These are phyloP conservation scores for Tichodroma muraria DNA, from an alignment of 2,113 vertebrate species.

Conservation along the genomic window DNA sequence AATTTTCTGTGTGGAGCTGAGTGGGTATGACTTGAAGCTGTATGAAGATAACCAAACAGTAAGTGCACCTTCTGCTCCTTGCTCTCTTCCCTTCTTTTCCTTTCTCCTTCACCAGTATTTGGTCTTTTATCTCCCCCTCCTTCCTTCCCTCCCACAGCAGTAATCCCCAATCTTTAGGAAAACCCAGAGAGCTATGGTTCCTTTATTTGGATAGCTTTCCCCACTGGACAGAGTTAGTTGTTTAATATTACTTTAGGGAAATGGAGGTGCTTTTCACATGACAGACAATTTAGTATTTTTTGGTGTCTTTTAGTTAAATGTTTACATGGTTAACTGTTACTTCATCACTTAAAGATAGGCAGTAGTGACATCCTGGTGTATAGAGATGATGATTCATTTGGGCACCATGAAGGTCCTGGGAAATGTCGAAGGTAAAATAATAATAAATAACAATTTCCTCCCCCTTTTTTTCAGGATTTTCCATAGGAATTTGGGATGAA, in stretches of 20 bases:
- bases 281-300: not conserved
- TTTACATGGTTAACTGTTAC: not conserved
- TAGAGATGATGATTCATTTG: not conserved
- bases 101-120: not conserved
- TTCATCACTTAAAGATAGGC: not conserved
- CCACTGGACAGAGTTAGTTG: not conserved
- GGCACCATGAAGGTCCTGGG: not conserved
- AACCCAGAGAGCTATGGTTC: not conserved
- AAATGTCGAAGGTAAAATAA: not conserved
- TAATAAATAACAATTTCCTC: not conserved
- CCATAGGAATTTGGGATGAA: not conserved
- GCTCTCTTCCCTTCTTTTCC: not conserved
- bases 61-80: slow-evolving; percentile 32
- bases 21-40: slow-evolving; percentile 97
- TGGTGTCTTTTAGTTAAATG: not conserved
- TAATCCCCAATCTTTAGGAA: not conserved
- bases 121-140: not conserved
- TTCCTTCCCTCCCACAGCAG: not conserved
- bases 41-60: slow-evolving; percentile 99
- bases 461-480: not conserved
- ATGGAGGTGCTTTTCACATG: not conserved
- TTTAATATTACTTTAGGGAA: not conserved
- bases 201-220: not conserved
- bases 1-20: slow-evolving; percentile 99
- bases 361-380: not conserved